Base-by-base conservation (phyloP, 2,888 invertebrate species). In the Serrognathus titanus region DNA sequence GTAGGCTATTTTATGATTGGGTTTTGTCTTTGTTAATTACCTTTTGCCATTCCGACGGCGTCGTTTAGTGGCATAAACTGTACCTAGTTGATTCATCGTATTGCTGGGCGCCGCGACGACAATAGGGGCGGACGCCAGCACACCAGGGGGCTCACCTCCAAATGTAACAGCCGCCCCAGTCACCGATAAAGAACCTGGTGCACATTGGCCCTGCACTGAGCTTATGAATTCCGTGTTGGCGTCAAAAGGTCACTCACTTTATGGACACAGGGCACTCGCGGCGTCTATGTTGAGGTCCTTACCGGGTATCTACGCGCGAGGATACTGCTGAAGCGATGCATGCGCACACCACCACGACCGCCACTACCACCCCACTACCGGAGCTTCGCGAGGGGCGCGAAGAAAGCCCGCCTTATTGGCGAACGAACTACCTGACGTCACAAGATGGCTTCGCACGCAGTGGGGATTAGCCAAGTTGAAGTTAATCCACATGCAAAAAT, bases 31-130 rank as follows among this genome's bases (percentile, higher is more conserved):
- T 24, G 24, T 24, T 24, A 24, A 24, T 24, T 24, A 96, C 97
- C 95, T 96, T 83, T 97, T 97, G 66, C 96, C 96, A 81, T 96
- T 97, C 76, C 97, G 85, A 72, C 97, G 84, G 75, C 97, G 85
- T 75, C 97, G 82, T 81, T 97, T 97, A 71, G 97, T 97, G 71
- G 97, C 97, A 80, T 97, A 97, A 73, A 97, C 97, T 71, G 96
- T 97, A 68, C 94, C 94, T 73, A 95, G 86, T 78, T 94, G 94
- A 82, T 92, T 94, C 87, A 90, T 89, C 72, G 82, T 81, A 63
- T 73, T 74, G 67, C 75, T 71, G 66, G 76, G 62, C 65, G 73
- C 64, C 63, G 69, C 66, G 66, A 70, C 72, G 67, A 70, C 71
- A 57, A 66, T 66, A 56, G 62, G 66, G 65, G 70, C 65, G 61